Evolutionary conservation across 2,888 invertebrate genomes (phyloP), one percentile per base, ranked within the genome.

Genomic region (Pristionchus fissidentatus): DNA sequence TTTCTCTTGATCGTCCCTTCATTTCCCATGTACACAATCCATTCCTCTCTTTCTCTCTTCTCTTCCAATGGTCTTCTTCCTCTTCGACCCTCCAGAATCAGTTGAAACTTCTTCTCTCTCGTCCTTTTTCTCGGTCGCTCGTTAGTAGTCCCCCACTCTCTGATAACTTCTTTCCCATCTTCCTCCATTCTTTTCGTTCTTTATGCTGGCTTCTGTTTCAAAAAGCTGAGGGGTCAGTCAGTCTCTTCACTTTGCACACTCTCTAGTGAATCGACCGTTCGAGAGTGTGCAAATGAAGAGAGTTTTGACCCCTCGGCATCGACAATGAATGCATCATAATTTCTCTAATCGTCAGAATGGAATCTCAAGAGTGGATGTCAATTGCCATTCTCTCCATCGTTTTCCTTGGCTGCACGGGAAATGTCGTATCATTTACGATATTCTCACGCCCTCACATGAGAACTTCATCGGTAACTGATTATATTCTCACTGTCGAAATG

Each of bases 361-460:
- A 87, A 77, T 88, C 87, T 55, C 88, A 88, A 84, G 87, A 88
- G 80, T 87, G 86, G 83, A 89, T 90, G 88, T 89, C 90, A n/a
- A 85, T 86, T 77, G 89, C 88, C 81, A 89, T 88, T 35, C 85
- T 90, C 49, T 83, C 87, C 29, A 87, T 90, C 26, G 88, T 90
- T 32, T 62, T 90, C 29, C 84, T 90, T 78, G 90, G 90, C 26
- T 85, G 73, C 29, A 41, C 52, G 55, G 91, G 91, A 22, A 90
- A 90, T 82, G 81, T 89, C 26, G 84, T 91, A 15, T 90, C 90
- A 38, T 87, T 89, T 83, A 75, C 87, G 32, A 82, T 89, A 26
- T 90, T 90, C 87, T 86, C 88, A 77, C 86, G 89, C 81, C 88
- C 89, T 26, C 88, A 88, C 83, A 90, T 90, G 90, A 55, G 89